These are phyloP conservation scores for Gisinianus flammeolus DNA, from an alignment of 2,888 invertebrate species.

Conservation along the genomic window DNA sequence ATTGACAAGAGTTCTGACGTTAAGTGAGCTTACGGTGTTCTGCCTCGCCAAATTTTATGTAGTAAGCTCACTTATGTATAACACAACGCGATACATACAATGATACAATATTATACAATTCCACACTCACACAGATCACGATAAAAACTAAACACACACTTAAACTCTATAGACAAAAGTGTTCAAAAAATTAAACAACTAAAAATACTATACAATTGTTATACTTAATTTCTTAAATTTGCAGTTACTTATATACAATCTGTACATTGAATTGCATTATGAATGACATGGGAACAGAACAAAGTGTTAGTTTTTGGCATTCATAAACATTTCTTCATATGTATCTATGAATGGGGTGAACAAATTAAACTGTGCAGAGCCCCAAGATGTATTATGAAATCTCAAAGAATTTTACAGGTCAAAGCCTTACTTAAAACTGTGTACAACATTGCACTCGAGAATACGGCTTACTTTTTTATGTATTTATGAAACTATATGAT, in stretches of 20 bases:
- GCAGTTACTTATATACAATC: too few relatives aligned
- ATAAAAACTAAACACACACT: neutral
- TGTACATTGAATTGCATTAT: too few relatives aligned
- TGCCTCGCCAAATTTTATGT: neutral
- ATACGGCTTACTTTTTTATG: neutral
- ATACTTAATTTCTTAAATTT: too few relatives aligned
- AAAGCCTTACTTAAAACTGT: neutral
- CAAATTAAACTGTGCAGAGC: too few relatives aligned
- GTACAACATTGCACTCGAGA: neutral
- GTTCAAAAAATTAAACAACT: too few relatives aligned
- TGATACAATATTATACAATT: neutral
- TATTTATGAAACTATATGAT: neutral
- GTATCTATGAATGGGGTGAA: too few relatives aligned
- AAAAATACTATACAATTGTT: too few relatives aligned
- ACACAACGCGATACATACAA: neutral
- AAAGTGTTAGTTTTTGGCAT: too few relatives aligned
- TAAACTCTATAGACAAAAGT: neutral
- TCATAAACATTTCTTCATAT: too few relatives aligned
- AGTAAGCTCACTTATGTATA: neutral
- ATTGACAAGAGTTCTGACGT: neutral
- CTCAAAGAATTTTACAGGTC: conserved; percentile 9
- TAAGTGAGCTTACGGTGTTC: neutral
- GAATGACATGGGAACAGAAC: too few relatives aligned
- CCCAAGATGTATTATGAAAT: too few relatives aligned
- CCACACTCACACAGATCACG: neutral